phyloP scores from a whole-genome alignment of 2,797 vertebrate species.

The Molossus molossus region DNA sequence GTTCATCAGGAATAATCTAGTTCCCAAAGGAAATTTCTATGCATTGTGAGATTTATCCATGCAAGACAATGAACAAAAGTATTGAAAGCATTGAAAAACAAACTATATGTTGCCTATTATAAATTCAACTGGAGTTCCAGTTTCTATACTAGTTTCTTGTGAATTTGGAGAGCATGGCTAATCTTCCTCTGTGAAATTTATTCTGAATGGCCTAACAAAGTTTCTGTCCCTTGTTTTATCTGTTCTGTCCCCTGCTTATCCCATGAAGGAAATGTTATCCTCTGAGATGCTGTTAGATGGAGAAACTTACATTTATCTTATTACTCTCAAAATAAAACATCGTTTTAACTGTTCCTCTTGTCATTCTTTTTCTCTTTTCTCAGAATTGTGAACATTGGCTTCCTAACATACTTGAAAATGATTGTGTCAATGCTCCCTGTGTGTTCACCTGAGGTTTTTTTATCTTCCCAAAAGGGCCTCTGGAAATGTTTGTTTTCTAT shows the following conservation, averaged over 20 bases:
- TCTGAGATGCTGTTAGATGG: background rate
- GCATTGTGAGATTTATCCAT: background rate
- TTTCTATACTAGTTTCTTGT: background rate
- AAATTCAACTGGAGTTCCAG: background rate
- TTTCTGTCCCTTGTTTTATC: background rate
- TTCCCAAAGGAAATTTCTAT: background rate
- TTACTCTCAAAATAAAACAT: conserved; percentile 21
- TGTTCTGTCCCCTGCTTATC: background rate
- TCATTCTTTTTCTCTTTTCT: background rate
- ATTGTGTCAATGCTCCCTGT: background rate
- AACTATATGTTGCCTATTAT: background rate
- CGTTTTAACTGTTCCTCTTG: background rate
- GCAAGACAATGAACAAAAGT: conserved; percentile 9
- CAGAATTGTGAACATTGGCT: background rate
- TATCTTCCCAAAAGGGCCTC: conserved; percentile 1
- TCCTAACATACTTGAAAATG: background rate
- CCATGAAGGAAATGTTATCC: background rate
- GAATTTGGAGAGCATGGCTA: background rate
- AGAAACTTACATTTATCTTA: conserved; percentile 6
- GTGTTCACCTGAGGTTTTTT: background rate
- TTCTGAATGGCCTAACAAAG: background rate
- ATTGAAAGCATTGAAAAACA: background rate
- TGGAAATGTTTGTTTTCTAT: conserved; percentile 11
- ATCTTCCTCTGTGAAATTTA: background rate
- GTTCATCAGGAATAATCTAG: background rate